Conservation (phyloP, 2,113 vertebrate species). For the Antennarius striatus region DNA sequence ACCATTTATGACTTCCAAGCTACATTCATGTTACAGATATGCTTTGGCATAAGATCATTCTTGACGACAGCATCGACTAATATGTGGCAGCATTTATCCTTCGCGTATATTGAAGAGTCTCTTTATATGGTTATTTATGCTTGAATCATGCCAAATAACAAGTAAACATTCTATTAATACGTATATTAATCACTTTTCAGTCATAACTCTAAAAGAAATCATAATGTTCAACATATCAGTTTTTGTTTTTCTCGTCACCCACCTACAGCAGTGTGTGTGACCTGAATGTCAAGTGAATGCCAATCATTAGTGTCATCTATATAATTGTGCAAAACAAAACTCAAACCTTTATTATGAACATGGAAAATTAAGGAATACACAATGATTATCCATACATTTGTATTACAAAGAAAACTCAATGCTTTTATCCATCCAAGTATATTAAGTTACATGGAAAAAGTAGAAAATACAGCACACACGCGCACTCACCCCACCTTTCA, state of each 20-base stretch:
- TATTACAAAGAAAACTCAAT: conserved; percentile 28
- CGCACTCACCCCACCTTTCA: conserved; percentile 35
- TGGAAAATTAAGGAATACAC: conserved; percentile 12
- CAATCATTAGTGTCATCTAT: conserved; percentile 1
- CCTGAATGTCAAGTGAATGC: too few relatives aligned
- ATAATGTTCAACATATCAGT: too few relatives aligned
- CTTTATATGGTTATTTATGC: not conserved
- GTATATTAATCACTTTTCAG: not conserved
- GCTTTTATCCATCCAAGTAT: conserved; percentile 28
- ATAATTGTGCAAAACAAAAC: conserved; percentile 76
- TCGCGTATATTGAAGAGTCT: too few relatives aligned
- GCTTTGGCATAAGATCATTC: conserved; percentile 64
- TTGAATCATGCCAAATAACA: too few relatives aligned
- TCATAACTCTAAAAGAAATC: too few relatives aligned
- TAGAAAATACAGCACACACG: conserved; percentile 53
- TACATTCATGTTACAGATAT: conserved; percentile 72
- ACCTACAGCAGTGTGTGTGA: too few relatives aligned
- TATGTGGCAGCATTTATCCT: conserved; percentile 2
- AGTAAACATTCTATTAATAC: too few relatives aligned
- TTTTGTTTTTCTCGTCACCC: too few relatives aligned
- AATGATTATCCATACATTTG: conserved; percentile 30
- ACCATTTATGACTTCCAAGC: conserved; percentile 36
- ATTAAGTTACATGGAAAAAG: conserved; percentile 38
- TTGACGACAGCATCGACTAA: conserved; percentile 15
- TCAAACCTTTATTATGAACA: conserved; percentile 14